Evolutionary conservation across 1,140 invertebrate genomes (phyloP).

Genomic region (Streblospio benedicti): DNA sequence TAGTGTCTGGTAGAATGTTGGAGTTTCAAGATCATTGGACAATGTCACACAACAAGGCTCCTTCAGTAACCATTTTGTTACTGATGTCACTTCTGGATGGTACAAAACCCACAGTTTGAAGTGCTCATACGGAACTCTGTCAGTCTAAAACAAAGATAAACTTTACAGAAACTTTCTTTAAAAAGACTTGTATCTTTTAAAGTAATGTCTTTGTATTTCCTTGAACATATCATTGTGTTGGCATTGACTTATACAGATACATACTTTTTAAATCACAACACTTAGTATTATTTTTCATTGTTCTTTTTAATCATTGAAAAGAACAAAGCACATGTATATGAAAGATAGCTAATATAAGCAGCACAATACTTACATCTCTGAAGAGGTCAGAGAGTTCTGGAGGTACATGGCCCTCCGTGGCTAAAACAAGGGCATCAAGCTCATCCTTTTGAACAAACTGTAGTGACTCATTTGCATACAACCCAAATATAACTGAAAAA

Average conservation of each 20-base stretch:
- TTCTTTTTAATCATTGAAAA: too few relatives aligned
- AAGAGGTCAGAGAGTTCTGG: slow-evolving; percentile 50
- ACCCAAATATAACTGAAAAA: slow-evolving; percentile 67
- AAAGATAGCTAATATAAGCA: too few relatives aligned
- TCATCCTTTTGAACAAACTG: slow-evolving; percentile 66
- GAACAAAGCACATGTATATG: too few relatives aligned
- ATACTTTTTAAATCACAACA: too few relatives aligned
- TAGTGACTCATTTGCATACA: slow-evolving; percentile 73
- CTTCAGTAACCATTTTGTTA: slow-evolving; percentile 70
- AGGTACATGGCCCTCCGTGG: slow-evolving; percentile 50
- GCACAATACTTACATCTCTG: slow-evolving; percentile 49
- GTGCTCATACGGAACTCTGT: slow-evolving; percentile 39
- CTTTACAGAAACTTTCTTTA: neutral
- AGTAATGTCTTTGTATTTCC: too few relatives aligned
- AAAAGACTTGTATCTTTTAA: too few relatives aligned
- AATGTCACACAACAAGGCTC: slow-evolving; percentile 60
- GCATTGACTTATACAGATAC: too few relatives aligned
- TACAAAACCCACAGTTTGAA: slow-evolving; percentile 41
- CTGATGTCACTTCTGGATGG: slow-evolving; percentile 65
- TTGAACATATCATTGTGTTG: too few relatives aligned
- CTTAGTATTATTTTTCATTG: too few relatives aligned
- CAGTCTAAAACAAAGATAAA: slow-evolving; percentile 26
- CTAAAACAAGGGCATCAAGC: slow-evolving; percentile 60
- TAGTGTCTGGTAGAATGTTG: slow-evolving; percentile 82
- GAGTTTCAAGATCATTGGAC: slow-evolving; percentile 72